Base-by-base conservation (phyloP, 2,888 invertebrate species). In the Xylota sylvarum region DNA sequence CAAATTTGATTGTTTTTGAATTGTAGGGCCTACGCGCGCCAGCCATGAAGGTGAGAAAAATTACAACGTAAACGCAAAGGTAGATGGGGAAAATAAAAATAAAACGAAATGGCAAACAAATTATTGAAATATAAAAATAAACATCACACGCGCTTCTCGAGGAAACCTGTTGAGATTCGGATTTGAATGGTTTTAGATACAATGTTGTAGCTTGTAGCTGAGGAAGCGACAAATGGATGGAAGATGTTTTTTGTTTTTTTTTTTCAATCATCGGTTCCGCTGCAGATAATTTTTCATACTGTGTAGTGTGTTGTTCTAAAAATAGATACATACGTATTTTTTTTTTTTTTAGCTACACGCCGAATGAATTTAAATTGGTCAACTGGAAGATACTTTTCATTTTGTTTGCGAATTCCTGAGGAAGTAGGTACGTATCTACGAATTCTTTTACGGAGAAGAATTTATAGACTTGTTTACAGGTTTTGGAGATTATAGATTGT, bases 121-220 rank as follows among this genome's bases (percentile, higher is more conserved):
- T 30, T 40, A 48, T 73, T 60, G 30, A 73, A 60, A 37, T 12
- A 70, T 58, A 72, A 72, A 72, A 58, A 72, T 56, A 58, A 56
- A 72, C 58, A 23, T 14, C 30, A 60, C 69, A 62, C 78, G 78
- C 69, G 69, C 17, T 52, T 40, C 52, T 6, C 27, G 43, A 4
- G 78, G 78, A 78, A 78, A 78, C 77, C 77, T 77, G 77, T 77
- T 77, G 77, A 52, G 69, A 50, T 58, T 73, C 23, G 23, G 12
- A 3, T 35, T 35, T 5, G 10, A 17, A 17, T 17, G 32, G 17
- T 17, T 37, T 7, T 37, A 37, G 9, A 10, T 27, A 6, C 9
- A 10, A 5, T 5, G 4, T 7, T 17, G n/a, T 10, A 6, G 1
- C 6, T 7, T 32, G 9, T 6, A 12, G 35, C 23, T 37, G 12